These are phyloP conservation scores for Cetonia aurata DNA, from an alignment of 2,888 invertebrate genomes.

Conservation along the genomic window DNA sequence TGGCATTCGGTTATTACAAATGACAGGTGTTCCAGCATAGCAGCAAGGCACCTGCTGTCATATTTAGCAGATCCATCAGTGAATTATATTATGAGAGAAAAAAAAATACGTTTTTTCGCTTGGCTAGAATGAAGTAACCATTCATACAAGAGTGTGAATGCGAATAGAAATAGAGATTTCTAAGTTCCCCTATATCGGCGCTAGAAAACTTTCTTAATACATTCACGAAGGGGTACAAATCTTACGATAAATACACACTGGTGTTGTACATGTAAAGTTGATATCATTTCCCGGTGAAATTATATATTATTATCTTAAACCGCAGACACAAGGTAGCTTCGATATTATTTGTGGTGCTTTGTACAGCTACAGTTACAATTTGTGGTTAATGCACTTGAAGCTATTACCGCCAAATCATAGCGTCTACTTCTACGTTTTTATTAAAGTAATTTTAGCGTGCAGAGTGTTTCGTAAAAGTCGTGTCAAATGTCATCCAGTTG, in stretches of 20 bases:
- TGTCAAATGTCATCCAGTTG: too few species aligned
- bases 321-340: slow-evolving; percentile 3
- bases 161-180: too few species aligned
- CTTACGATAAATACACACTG: too few species aligned
- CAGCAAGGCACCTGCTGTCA: slow-evolving; percentile 58
- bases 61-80: slow-evolving; percentile 52
- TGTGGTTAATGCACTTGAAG: slow-evolving; percentile 4
- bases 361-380: slow-evolving; percentile 14
- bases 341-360: slow-evolving; percentile 21
- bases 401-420: too few species aligned
- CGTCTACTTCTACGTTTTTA: too few species aligned
- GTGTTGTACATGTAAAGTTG: background rate
- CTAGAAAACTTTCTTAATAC: too few species aligned
- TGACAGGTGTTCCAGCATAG: slow-evolving; percentile 60
- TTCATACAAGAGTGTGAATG: too few species aligned
- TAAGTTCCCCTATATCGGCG: too few species aligned
- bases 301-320: slow-evolving; percentile 31
- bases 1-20: slow-evolving; percentile 57
- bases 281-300: background rate
- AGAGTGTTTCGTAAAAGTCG: background rate
- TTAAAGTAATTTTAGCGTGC: background rate
- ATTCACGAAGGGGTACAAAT: too few species aligned
- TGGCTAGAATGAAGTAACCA: too few species aligned
- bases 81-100: slow-evolving; percentile 17
- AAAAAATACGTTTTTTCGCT: too few species aligned